These are phyloP conservation scores for Leptobrachium leishanense DNA, from an alignment of 2,113 vertebrate species.

Conservation along the genomic window DNA sequence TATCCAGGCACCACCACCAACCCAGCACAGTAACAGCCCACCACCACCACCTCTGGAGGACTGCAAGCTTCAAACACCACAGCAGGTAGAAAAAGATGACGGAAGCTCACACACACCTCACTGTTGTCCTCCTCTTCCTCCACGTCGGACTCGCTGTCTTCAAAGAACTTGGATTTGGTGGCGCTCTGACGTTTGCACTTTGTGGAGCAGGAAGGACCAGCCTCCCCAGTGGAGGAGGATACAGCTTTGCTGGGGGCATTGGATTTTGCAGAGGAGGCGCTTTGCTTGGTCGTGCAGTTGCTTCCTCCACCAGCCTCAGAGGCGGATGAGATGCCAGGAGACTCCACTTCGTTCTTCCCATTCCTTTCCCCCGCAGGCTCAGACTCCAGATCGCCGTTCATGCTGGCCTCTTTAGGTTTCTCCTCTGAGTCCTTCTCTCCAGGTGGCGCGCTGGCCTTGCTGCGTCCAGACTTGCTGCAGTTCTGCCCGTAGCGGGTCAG, in stretches of 20 bases:
- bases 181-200: conserved; percentile 76
- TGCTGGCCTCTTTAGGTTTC: conserved; percentile 62
- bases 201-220: conserved; percentile 94
- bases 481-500: conserved; percentile 93
- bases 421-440: conserved; percentile 65
- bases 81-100: no score
- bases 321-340: conserved; percentile 66
- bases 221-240: conserved; percentile 77
- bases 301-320: conserved; percentile 62
- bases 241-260: conserved; percentile 74
- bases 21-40: no score
- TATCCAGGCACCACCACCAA: no score
- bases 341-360: conserved; percentile 62
- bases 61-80: no score
- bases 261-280: conserved; percentile 54
- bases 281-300: conserved; percentile 62
- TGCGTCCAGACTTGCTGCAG: conserved; percentile 76
- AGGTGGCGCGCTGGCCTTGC: conserved; percentile 52
- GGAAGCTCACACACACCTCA: conserved; percentile 61
- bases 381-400: conserved; percentile 85
- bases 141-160: conserved; percentile 95
- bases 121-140: conserved; percentile 83
- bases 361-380: conserved; percentile 68
- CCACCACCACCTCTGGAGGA: no score
- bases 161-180: conserved; percentile 94